Base-by-base conservation (phyloP, 2,888 invertebrate species). In the Salticus scenicus region DNA sequence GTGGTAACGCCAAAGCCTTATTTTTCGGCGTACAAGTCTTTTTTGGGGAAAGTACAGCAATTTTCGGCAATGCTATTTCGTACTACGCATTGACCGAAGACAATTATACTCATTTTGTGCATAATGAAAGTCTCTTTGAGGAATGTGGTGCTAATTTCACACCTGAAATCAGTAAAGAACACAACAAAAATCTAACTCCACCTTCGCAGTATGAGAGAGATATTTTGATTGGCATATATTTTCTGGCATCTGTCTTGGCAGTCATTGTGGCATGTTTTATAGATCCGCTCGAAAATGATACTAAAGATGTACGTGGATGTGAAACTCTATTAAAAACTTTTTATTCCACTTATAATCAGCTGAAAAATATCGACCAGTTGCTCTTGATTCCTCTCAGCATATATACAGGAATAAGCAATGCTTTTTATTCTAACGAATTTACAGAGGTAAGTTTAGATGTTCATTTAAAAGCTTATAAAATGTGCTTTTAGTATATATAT, bases 1-100 rank as follows among this genome's bases (percentile, higher is more conserved):
- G 37, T 0, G 76, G 97, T 91, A 97, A 96, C 28, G 96, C 98
- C 89, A 96, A 98, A 89, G 98, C 98, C 82, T 93, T 97, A 90
- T 98, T 98, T 94, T 99, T 99, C 92, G 99, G 99, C 67, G 96
- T 98, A 94, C 99, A 99, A 94, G 99, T 98, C 93, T 94, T 98
- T 89, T 96, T 98, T 89, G 98, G 98, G 95, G 98, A 98, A 92
- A 96, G 97, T 17, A 96, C 98, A 89, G 96, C 98, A 92, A 94
- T 98, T 66, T 97, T 97, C 96, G 98, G 98, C 90, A 98, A 98
- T 92, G 93, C 98, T 88, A 95, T 98, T 90, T 97, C 97, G n/a
- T 97, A 97, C 5, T 87, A 89, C n/a, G 89, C 90, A 7, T 88
- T 91, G 5, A 88, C 88, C 0, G 42, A 47, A 4, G 70, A 28